phyloP scores from a whole-genome alignment of 2,797 vertebrate genomes.

The Ctenochaetus hawaiiensis region DNA sequence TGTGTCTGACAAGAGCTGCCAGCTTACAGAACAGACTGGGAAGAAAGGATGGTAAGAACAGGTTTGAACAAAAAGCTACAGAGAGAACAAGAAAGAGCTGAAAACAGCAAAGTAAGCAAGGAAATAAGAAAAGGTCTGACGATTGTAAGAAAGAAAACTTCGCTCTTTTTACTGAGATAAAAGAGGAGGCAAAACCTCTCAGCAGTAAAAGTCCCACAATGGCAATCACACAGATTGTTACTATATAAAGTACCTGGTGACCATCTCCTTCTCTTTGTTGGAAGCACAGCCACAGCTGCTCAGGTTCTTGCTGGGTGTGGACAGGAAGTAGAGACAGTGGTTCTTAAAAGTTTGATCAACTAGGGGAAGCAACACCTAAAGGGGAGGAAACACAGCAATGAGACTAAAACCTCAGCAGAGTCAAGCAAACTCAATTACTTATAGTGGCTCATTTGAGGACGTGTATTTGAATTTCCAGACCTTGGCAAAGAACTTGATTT shows the following conservation, averaged over 20 bases:
- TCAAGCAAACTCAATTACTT: neutral
- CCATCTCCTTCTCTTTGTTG: slow-evolving; percentile 99
- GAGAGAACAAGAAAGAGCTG: slow-evolving; percentile 36
- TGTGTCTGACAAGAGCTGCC: slow-evolving; percentile 98
- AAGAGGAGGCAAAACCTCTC: neutral
- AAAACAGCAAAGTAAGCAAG: slow-evolving; percentile 17
- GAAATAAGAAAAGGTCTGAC: slow-evolving; percentile 37
- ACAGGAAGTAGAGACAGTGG: slow-evolving; percentile 96
- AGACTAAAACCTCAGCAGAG: neutral
- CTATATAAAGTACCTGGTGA: slow-evolving; percentile 89
- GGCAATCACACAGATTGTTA: neutral
- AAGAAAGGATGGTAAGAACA: slow-evolving; percentile 65
- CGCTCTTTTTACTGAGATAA: neutral
- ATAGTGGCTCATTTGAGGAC: neutral
- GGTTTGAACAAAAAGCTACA: slow-evolving; percentile 59
- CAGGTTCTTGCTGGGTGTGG: slow-evolving; percentile 93
- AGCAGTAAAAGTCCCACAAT: neutral
- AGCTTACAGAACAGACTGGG: slow-evolving; percentile 98
- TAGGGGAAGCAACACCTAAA: slow-evolving; percentile 94
- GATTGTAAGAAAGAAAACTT: neutral
- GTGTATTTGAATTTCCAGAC: slow-evolving; percentile 74
- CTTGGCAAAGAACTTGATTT: slow-evolving; percentile 99
- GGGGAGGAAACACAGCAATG: slow-evolving; percentile 1
- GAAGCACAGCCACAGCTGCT: slow-evolving; percentile 97
- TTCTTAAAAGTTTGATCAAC: slow-evolving; percentile 98